Evolutionary conservation across 2,888 invertebrate species (phyloP).

Genomic region (Andrena bucephala): DNA sequence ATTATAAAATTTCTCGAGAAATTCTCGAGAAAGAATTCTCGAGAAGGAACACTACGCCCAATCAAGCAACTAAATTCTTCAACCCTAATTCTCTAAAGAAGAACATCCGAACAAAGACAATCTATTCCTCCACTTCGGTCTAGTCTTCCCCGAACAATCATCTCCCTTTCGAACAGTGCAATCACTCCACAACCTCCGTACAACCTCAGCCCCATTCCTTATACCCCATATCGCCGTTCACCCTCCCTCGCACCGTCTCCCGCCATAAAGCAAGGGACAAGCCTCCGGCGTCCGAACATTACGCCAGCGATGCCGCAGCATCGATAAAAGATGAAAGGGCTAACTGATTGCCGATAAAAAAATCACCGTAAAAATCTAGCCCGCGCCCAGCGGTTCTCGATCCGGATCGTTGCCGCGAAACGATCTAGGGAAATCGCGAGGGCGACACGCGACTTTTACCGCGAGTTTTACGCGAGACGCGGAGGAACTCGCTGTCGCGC

Average conservation of each 20-base stretch:
- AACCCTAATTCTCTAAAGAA: not conserved
- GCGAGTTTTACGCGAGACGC: slow-evolving; percentile 58
- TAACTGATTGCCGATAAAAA: slow-evolving; percentile 22
- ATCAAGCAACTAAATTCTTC: not conserved
- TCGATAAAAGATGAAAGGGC: slow-evolving; percentile 18
- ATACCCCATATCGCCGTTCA: not conserved
- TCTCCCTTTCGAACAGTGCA: not conserved
- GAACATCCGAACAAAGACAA: not conserved
- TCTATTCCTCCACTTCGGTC: slow-evolving; percentile 1
- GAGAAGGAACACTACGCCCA: too few species aligned
- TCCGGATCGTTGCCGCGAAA: not conserved
- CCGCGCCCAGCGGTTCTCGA: slow-evolving; percentile 2
- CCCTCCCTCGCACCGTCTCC: too few species aligned
- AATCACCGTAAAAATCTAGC: slow-evolving; percentile 38
- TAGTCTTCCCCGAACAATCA: not conserved
- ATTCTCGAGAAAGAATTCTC: too few species aligned
- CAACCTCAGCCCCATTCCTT: too few species aligned
- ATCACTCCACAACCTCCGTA: not conserved
- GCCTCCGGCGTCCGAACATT: not conserved
- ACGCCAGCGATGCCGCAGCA: not conserved
- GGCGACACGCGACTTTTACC: slow-evolving; percentile 15
- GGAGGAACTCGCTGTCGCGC: slow-evolving; percentile 50
- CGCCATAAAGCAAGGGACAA: slow-evolving; percentile 10
- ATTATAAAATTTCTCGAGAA: too few species aligned
- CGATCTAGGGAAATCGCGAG: not conserved